Evolutionary conservation across 2,797 vertebrate genomes (phyloP), one percentile per base, ranked within the genome.

Genomic region (Enteromius paludinosus): DNA sequence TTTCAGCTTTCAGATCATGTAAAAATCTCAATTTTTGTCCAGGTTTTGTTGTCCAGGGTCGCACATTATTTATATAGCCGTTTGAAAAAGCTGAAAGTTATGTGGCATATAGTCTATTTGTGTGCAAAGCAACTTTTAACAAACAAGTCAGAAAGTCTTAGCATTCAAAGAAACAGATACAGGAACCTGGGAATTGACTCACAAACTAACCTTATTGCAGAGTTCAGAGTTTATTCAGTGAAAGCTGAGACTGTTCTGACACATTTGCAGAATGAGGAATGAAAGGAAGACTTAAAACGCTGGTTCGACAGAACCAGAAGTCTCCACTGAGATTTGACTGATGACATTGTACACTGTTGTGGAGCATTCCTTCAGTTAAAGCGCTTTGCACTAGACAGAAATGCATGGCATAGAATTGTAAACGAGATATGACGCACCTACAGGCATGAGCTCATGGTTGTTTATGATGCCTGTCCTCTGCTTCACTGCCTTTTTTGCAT

Each of bases 221-320:
- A 15, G 20, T 52, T 72, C 28, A n/a, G n/a, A 43, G 23, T 62
- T 76, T 62, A 62, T 77, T 62, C 23, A 77, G 28, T 43, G 38
- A 62, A 30, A 45, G 6, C 73, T 41, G n/a, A 28, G 54, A 76
- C 17, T 76, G 35, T 62, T 76, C 15, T 28, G 35, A 62, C 56
- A 45, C 17, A 77, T 74, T 41, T 74, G 7, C 56, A 59, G 9
- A 61, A 41, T 17, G 15, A 61, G 7, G n/a, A 33, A 75, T 75
- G 72, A 59, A 33, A 41, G 1, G 4, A 20, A 33, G 18, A 35
- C 38, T 76, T 76, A 45, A 76, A 62, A 76, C 11, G 38, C 56
- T 76, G 38, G 54, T 66, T 65, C 3, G 5, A 35, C 45, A 66
- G 43, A 61, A 59, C n/a, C 2, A 8, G 23, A 49, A 78, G 30